A percentile compares a stretch with the other conserved stretches of the same genome.
Conservation (phyloP, 2,113 vertebrate genomes). For the Crotalus viridis region DNA sequence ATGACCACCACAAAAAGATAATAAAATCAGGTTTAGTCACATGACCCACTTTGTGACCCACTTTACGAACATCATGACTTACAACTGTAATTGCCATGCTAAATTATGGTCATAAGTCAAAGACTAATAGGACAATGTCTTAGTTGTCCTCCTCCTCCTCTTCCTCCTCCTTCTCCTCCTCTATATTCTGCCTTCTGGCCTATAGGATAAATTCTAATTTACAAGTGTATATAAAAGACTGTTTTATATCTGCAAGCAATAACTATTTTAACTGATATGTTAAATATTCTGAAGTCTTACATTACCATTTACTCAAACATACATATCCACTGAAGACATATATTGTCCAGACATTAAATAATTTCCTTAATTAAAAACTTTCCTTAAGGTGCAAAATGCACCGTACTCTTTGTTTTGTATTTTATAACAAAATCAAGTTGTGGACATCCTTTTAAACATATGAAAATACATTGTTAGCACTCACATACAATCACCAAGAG, state of each 20-base stretch:
- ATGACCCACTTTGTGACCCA: too few species aligned
- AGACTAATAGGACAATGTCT: neutral
- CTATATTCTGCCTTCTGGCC: neutral
- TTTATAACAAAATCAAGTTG: neutral
- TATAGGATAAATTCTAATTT: constrained; percentile 1
- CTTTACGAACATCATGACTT: neutral
- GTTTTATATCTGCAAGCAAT: neutral
- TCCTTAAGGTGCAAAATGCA: neutral
- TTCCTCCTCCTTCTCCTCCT: too few species aligned
- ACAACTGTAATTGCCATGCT: neutral
- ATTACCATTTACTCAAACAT: neutral
- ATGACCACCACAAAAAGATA: neutral
- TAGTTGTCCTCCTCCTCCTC: too few species aligned
- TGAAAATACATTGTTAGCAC: neutral
- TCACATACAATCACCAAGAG: neutral
- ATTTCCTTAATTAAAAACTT: neutral
- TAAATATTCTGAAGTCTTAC: neutral
- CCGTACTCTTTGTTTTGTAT: neutral
- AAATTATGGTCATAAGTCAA: neutral
- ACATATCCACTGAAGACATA: neutral
- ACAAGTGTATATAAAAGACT: neutral
- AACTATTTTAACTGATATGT: neutral
- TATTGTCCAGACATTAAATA: neutral
- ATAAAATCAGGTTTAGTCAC: neutral
- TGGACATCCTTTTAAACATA: neutral